These are phyloP conservation scores for Boloria selene DNA, from an alignment of 2,888 invertebrate genomes.

Conservation along the genomic window DNA sequence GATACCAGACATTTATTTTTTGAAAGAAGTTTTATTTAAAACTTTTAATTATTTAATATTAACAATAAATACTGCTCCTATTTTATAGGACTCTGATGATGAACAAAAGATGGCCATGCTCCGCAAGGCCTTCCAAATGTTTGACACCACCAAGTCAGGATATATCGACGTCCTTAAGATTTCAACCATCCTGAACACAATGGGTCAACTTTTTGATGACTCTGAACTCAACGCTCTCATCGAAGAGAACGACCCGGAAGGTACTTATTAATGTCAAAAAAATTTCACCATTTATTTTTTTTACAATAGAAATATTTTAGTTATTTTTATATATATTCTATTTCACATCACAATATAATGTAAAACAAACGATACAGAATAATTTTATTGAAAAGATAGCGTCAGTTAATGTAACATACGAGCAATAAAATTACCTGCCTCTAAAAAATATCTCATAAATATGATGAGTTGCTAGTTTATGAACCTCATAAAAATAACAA, in stretches of 20 bases:
- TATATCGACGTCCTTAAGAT: constrained; percentile 95
- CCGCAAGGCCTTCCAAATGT: constrained; percentile 98
- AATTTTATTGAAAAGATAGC: too few species aligned
- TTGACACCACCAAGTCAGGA: constrained; percentile 95
- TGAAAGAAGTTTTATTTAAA: background rate
- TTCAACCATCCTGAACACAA: constrained; percentile 95
- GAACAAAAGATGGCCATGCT: constrained; percentile 94
- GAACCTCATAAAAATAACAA: constrained; percentile 41
- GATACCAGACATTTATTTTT: background rate
- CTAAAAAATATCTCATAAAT: constrained; percentile 15
- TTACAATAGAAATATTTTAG: background rate
- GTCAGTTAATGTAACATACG: background rate
- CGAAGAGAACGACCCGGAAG: constrained; percentile 95
- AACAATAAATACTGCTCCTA: background rate
- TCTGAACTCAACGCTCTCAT: constrained; percentile 94
- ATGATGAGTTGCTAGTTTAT: constrained; percentile 27
- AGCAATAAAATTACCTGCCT: constrained; percentile 23
- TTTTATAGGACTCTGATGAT: constrained; percentile 82
- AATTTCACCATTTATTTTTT: background rate
- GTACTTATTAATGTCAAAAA: constrained; percentile 53
- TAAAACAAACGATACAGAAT: background rate
- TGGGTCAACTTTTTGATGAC: constrained; percentile 97
- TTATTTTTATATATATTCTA: background rate
- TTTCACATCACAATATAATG: background rate
- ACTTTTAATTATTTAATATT: constrained; percentile 2